A percentile compares a stretch with the other conserved stretches of the same genome.
These are phyloP conservation scores for Aspidiotus destructor DNA, from an alignment of 2,888 invertebrate species.

Conservation along the genomic window DNA sequence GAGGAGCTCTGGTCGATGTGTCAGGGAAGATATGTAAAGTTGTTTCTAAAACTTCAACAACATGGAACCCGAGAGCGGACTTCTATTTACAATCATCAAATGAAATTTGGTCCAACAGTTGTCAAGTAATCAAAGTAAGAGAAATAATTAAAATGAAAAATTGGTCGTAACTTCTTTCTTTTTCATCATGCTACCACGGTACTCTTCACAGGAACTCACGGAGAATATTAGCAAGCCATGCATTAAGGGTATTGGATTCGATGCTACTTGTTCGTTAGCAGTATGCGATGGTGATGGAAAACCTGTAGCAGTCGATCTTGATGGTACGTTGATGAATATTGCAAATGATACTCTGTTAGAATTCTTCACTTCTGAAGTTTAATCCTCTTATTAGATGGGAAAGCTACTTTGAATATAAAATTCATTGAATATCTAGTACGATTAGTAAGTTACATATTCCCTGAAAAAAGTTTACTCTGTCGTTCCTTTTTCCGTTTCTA, in stretches of 20 bases:
- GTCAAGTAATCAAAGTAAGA: constrained; percentile 65
- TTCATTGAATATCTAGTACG: no score
- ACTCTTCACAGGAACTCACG: constrained; percentile 14
- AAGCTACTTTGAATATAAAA: no score
- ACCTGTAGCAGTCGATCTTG: constrained; percentile 57
- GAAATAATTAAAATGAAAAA: constrained; percentile 7
- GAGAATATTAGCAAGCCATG: constrained; percentile 5
- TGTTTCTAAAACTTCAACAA: constrained; percentile 56
- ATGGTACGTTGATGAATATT: not conserved
- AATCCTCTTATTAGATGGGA: no score
- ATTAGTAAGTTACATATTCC: no score
- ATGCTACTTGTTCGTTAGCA: constrained; percentile 90
- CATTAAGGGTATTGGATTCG: constrained; percentile 84
- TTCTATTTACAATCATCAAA: constrained; percentile 85
- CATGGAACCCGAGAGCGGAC: constrained; percentile 65
- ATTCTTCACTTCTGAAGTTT: no score
- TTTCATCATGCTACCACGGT: not conserved
- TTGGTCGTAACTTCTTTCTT: not conserved
- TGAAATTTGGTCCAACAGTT: constrained; percentile 74
- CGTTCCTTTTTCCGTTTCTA: no score
- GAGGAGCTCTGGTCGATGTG: constrained; percentile 67
- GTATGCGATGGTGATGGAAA: constrained; percentile 59
- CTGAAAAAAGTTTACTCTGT: no score
- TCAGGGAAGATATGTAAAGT: constrained; percentile 57
- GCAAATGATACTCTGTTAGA: no score